phyloP scores from a whole-genome alignment of 2,113 vertebrate genomes.

The Numenius arquata region DNA sequence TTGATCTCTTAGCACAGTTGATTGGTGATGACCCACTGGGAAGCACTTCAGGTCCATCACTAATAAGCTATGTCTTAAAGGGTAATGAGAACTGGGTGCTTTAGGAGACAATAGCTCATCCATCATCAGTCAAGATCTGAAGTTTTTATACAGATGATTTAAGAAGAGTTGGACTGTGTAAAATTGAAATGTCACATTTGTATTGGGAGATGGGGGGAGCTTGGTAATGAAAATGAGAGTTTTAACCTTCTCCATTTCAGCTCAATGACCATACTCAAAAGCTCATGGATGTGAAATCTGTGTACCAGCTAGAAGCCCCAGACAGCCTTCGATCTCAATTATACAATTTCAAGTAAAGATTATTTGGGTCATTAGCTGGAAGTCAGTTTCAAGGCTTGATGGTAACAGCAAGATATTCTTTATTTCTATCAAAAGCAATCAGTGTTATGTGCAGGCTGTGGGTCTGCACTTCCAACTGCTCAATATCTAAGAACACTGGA shows the following conservation, averaged over 20 bases:
- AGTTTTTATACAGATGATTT: slow-evolving; percentile 81
- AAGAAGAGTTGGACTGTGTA: slow-evolving; percentile 76
- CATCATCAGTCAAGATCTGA: slow-evolving; percentile 79
- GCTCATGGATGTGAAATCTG: slow-evolving; percentile 62
- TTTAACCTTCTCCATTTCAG: slow-evolving; percentile 78
- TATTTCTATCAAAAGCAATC: slow-evolving; percentile 13
- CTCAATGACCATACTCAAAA: slow-evolving; percentile 71
- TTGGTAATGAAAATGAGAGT: slow-evolving; percentile 78
- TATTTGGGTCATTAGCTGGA: slow-evolving; percentile 62
- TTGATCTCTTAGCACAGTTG: slow-evolving; percentile 56
- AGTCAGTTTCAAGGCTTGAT: slow-evolving; percentile 49
- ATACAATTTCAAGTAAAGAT: slow-evolving; percentile 61
- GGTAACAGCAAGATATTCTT: slow-evolving; percentile 44
- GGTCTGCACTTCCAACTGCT: not conserved
- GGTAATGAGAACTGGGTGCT: slow-evolving; percentile 74
- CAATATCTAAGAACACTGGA: not conserved
- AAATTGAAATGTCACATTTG: slow-evolving; percentile 83
- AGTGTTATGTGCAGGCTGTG: not conserved
- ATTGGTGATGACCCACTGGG: slow-evolving; percentile 66
- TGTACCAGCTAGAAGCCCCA: slow-evolving; percentile 40
- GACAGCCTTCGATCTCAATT: slow-evolving; percentile 54
- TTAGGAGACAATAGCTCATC: slow-evolving; percentile 76
- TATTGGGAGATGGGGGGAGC: slow-evolving; percentile 67
- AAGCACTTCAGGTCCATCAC: slow-evolving; percentile 71
- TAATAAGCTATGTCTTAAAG: slow-evolving; percentile 74